Conservation (phyloP, 2,797 vertebrate species). For the Myotis pilosus region DNA sequence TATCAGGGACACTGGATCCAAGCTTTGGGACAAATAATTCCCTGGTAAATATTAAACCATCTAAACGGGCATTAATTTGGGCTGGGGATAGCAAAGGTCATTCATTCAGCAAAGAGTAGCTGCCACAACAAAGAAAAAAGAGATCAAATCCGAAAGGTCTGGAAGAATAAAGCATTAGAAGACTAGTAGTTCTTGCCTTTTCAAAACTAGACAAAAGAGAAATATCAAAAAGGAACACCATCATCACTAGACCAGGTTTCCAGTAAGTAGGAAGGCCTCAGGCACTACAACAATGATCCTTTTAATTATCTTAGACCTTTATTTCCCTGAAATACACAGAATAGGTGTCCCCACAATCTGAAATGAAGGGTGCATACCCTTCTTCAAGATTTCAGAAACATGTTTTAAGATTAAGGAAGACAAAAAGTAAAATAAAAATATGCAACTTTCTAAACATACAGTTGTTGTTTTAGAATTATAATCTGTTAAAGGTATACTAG, state of each 20-base stretch:
- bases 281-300: background rate
- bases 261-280: background rate
- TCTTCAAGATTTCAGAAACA: background rate
- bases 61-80: background rate
- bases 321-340: background rate
- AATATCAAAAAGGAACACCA: background rate
- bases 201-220: background rate
- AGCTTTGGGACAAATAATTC: background rate
- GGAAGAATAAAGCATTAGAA: background rate
- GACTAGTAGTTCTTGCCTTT: background rate
- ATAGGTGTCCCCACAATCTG: background rate
- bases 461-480: background rate
- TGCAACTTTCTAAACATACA: background rate
- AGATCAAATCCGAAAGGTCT: background rate
- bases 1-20: background rate
- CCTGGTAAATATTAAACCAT: conserved; percentile 32
- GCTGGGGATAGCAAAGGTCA: background rate
- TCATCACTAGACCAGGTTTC: background rate
- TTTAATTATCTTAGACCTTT: background rate
- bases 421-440: background rate
- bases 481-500: background rate
- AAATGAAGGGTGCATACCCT: background rate
- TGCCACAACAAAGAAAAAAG: background rate
- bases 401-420: background rate
- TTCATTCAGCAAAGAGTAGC: background rate